These are phyloP conservation scores for Trissoscelio sp. DNA, from an alignment of 2,888 invertebrate genomes.

Conservation along the genomic window DNA sequence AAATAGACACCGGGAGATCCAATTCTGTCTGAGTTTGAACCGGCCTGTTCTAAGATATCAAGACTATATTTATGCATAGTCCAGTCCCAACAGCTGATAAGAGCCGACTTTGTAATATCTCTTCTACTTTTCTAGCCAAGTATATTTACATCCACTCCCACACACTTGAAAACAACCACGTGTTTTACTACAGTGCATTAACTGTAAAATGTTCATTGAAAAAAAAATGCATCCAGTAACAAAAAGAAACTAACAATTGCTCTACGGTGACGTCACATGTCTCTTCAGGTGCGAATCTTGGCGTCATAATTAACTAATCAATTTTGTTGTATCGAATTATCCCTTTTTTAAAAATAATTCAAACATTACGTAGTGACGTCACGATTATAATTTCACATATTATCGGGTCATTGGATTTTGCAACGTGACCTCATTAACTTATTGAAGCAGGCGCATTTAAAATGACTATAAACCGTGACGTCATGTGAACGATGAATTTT, in stretches of 20 bases:
- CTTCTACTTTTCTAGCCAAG: background rate
- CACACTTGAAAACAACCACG: background rate
- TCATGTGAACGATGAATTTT: too few relatives aligned
- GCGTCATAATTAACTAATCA: slow-evolving; percentile 24
- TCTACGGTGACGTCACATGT: slow-evolving; percentile 7
- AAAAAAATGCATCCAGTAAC: background rate
- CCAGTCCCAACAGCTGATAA: slow-evolving; percentile 6
- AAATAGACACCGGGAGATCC: slow-evolving; percentile 68
- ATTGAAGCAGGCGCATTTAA: too few relatives aligned
- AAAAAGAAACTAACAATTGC: background rate
- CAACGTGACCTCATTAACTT: too few relatives aligned
- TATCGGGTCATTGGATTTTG: too few relatives aligned
- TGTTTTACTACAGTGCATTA: background rate
- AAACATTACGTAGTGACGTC: too few relatives aligned
- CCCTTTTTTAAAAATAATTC: too few relatives aligned
- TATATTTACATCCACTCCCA: too few relatives aligned
- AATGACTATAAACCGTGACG: too few relatives aligned
- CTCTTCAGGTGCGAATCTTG: background rate
- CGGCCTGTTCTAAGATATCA: slow-evolving; percentile 8
- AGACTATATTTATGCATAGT: slow-evolving; percentile 10
- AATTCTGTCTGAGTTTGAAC: slow-evolving; percentile 71
- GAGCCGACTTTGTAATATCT: background rate
- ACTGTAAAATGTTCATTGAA: background rate
- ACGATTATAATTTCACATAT: too few relatives aligned
- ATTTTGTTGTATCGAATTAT: background rate